These are phyloP conservation scores for Lycaena phlaeas DNA, from an alignment of 2,888 invertebrate species.

Conservation along the genomic window DNA sequence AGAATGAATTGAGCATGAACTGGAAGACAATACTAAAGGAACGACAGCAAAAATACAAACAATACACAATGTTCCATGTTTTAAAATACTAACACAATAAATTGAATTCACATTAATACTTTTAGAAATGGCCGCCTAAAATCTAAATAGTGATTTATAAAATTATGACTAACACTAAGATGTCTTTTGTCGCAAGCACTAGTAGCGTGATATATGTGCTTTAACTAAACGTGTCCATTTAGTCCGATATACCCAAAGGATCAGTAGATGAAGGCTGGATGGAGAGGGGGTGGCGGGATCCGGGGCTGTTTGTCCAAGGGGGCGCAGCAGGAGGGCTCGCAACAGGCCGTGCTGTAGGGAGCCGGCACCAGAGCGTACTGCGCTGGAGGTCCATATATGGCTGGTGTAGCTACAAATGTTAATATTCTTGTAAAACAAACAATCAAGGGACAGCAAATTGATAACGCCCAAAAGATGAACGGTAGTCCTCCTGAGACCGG, in stretches of 20 bases:
- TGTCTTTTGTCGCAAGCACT: background rate
- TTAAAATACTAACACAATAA: slow-evolving; percentile 10
- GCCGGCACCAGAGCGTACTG: slow-evolving; percentile 59
- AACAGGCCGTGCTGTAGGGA: slow-evolving; percentile 51
- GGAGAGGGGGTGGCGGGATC: slow-evolving; percentile 50
- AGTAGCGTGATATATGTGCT: background rate
- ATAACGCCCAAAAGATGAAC: too few species aligned
- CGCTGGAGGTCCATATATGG: slow-evolving; percentile 53
- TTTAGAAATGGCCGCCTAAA: background rate
- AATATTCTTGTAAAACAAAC: background rate
- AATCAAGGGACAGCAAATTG: too few species aligned
- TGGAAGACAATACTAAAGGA: slow-evolving; percentile 53
- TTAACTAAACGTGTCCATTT: background rate
- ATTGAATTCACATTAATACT: background rate
- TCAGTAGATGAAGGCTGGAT: slow-evolving; percentile 65
- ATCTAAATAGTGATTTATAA: background rate
- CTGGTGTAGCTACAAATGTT: slow-evolving; percentile 43
- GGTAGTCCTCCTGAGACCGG: too few species aligned
- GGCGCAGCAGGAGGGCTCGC: slow-evolving; percentile 57
- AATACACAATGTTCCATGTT: too few species aligned
- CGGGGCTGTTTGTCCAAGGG: slow-evolving; percentile 58
- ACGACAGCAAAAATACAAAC: slow-evolving; percentile 18
- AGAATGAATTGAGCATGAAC: slow-evolving; percentile 36
- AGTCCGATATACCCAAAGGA: background rate
- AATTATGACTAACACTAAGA: background rate